Evolutionary conservation across 2,797 vertebrate species (phyloP), one percentile per base, ranked within the genome.

Genomic region (Moxostoma hubbsi): DNA sequence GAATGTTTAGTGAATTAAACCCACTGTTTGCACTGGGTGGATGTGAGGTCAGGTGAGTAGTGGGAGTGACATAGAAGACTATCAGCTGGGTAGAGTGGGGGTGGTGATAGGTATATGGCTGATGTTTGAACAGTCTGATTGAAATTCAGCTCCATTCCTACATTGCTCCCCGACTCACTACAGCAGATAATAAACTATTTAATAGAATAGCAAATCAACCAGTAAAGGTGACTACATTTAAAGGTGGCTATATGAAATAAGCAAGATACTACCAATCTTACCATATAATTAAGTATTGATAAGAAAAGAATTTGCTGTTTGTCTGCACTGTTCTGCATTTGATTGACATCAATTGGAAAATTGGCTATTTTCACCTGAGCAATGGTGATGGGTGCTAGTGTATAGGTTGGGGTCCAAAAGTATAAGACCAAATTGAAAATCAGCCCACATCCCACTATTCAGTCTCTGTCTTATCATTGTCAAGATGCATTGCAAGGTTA

Each of bases 121-220:
- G 47, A 68, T 74, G 57, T 79, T 72, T 77, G 63, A 77, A 73
- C 63, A 75, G 63, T 51, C 67, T 64, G 80, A 82, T 73, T 80
- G 68, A 69, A 63, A 74, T 73, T 43, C 74, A 70, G 69, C 78
- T 73, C 75, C 16, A 57, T 50, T 69, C 24, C 72, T 68, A 73
- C 57, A 77, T 72, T 45, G 15, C 57, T 73, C 61, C 43, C 49
- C 65, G 73, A 64, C 18, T 65, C 76, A 77, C 76, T 45, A 49
- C 67, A 72, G 76, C 77, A 82, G 65, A 81, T 77, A 80, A 77
- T 82, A 62, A 36, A 36, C 54, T 55, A 9, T 62, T 64, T 55
- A 71, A 63, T 70, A 47, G 12, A 43, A 59, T 74, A 74, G 61
- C 18, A 57, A 72, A 55, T 18, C 12, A 67, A 8, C 10, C 65